Evolutionary conservation across 2,113 vertebrate genomes (phyloP).

Genomic region (Odontophorus gujanensis): DNA sequence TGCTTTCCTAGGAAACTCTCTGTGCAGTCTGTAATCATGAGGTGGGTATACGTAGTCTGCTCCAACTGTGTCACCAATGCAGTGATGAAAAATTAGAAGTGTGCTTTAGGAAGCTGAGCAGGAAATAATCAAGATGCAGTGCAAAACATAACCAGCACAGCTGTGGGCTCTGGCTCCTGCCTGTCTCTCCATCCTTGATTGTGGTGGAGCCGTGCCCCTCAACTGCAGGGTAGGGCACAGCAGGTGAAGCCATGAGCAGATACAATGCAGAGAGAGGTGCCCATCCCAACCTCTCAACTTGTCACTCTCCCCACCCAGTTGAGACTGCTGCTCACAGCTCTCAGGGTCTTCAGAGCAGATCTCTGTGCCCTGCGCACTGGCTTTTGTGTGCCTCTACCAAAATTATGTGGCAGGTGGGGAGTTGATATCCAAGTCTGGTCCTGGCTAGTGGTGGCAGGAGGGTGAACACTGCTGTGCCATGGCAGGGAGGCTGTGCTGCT

Average conservation of each 20-base stretch:
- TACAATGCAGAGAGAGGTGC: neutral
- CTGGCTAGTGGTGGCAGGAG: neutral
- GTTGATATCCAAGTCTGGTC: neutral
- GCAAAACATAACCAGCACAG: neutral
- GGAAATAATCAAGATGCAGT: neutral
- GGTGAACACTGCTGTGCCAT: fast-evolving
- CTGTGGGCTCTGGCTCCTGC: neutral
- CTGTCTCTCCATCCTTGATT: neutral
- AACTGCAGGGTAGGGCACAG: neutral
- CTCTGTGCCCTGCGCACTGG: neutral
- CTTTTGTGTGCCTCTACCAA: fast-evolving
- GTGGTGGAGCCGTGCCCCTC: too few relatives aligned
- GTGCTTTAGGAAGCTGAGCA: neutral
- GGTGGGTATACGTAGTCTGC: fast-evolving
- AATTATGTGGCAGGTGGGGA: neutral
- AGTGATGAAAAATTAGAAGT: neutral
- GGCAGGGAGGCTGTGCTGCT: neutral
- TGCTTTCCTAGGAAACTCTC: neutral
- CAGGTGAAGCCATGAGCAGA: neutral
- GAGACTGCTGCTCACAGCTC: neutral
- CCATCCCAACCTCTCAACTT: neutral
- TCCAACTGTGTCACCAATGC: neutral
- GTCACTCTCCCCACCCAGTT: neutral
- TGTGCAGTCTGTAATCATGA: neutral
- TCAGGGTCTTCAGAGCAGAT: neutral